These are phyloP conservation scores for Poecilia velifera DNA, from an alignment of 2,797 vertebrate genomes.

Conservation along the genomic window DNA sequence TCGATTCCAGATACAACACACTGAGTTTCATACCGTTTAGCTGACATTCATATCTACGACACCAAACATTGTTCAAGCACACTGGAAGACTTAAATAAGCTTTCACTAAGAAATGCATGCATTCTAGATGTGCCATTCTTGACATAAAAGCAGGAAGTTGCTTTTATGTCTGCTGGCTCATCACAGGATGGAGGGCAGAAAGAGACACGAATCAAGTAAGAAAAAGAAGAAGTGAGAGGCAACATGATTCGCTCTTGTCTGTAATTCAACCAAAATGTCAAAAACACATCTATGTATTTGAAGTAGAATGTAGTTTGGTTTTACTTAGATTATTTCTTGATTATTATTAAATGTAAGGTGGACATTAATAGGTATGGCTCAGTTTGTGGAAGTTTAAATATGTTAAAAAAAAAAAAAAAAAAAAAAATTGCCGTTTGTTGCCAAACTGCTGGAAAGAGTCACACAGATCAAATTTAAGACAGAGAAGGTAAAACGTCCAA, in stretches of 20 bases:
- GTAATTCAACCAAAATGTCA: not conserved
- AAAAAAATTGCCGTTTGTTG: not conserved
- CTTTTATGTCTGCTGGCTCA: not conserved
- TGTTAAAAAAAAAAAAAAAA: not conserved
- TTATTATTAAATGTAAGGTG: too few relatives aligned
- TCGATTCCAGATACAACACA: slow-evolving; percentile 1
- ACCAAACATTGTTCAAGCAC: not conserved
- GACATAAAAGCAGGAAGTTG: slow-evolving; percentile 56
- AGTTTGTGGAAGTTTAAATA: not conserved
- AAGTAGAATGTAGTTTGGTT: not conserved
- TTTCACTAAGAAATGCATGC: slow-evolving; percentile 50
- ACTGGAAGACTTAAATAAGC: not conserved
- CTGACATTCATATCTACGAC: not conserved
- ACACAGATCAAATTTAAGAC: not conserved
- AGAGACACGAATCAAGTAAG: slow-evolving; percentile 15
- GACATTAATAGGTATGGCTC: not conserved
- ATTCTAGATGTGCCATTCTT: slow-evolving; percentile 48
- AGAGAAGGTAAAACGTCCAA: not conserved
- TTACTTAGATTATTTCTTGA: not conserved
- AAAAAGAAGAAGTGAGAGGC: slow-evolving; percentile 9
- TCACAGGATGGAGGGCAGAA: slow-evolving; percentile 6
- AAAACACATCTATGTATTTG: not conserved
- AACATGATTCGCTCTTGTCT: not conserved
- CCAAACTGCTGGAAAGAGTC: not conserved
- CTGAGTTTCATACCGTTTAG: not conserved